Evolutionary conservation across 2,888 invertebrate genomes (phyloP), one percentile per base, ranked within the genome.

Genomic region (Lissonota sp.): DNA sequence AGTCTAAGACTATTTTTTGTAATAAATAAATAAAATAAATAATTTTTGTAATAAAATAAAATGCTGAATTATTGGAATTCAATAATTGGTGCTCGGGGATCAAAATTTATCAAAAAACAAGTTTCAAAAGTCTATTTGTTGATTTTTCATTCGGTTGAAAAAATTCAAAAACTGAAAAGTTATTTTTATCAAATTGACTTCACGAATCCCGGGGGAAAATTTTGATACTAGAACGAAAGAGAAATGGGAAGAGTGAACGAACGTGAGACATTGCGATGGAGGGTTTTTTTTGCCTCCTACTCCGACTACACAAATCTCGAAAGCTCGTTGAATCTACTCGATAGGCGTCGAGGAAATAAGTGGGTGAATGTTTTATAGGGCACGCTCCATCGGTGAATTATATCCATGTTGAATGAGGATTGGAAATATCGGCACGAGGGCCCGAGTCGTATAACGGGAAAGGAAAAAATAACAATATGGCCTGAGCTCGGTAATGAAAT

Each of bases 401-500:
- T 63, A 70, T 64, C 63, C 37, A 63, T 42, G 53, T n/a, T 37
- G 46, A 76, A 55, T 55, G 55, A 57, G 46, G 62, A 46, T n/a
- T 63, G 46, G 55, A 12, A 49, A 49, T 37, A 16, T 55, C 44
- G 53, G 53, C 42, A 10, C 16, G 58, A 72, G 60, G 16, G 60
- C 51, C 42, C 67, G 12, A 58, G 42, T 39, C 63, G 71, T 66
- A 64, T 16, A 12, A 51, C 26, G 55, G 12, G 37, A 39, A 16
- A 16, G 55, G 44, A 63, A 53, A 73, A 62, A 26, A 51, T 8
- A 37, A 44, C 60, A 53, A 62, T 49, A 60, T 14, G 60, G 62
- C 57, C 44, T 62, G 55, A 78, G 77, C 71, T 62, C 58, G 77
- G 78, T 60, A 78, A 79, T 74, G 74, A 70, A 76, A 77, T 70